These are phyloP conservation scores for Leucophenga montana DNA, from an alignment of 2,888 invertebrate genomes.

Conservation along the genomic window DNA sequence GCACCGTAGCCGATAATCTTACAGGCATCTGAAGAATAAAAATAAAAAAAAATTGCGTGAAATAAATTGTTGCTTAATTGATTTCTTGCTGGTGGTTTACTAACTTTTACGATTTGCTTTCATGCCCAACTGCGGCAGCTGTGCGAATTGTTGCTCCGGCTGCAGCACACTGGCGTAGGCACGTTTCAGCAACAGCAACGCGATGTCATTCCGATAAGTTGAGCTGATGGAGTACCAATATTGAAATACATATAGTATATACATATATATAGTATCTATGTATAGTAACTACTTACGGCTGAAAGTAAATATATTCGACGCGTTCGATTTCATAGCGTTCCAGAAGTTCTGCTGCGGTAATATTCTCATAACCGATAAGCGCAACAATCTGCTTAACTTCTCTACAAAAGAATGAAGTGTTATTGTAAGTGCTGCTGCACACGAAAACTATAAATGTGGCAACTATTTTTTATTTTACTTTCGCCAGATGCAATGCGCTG, in stretches of 20 bases:
- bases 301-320: slow-evolving; percentile 62
- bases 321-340: slow-evolving; percentile 53
- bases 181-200: slow-evolving; percentile 56
- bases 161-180: slow-evolving; percentile 36
- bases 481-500: slow-evolving; percentile 69
- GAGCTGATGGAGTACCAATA: slow-evolving; percentile 49
- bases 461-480: slow-evolving; percentile 53
- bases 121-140: slow-evolving; percentile 58
- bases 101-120: slow-evolving; percentile 58
- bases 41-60: not conserved
- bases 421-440: too few relatives aligned
- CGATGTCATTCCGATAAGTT: slow-evolving; percentile 69
- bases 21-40: slow-evolving; percentile 55
- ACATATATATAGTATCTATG: not conserved
- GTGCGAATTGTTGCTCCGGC: slow-evolving; percentile 47
- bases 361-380: slow-evolving; percentile 63
- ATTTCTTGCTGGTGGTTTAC: slow-evolving; percentile 1
- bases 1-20: slow-evolving; percentile 71
- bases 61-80: too few relatives aligned
- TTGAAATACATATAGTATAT: not conserved
- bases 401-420: slow-evolving; percentile 45
- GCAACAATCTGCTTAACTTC: slow-evolving; percentile 53
- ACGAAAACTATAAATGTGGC: too few relatives aligned
- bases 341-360: slow-evolving; percentile 49
- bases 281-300: slow-evolving; percentile 60